A percentile compares a stretch with the other conserved stretches of the same genome.
phyloP scores from a whole-genome alignment of 2,113 vertebrate genomes.

The Orcinus orca region DNA sequence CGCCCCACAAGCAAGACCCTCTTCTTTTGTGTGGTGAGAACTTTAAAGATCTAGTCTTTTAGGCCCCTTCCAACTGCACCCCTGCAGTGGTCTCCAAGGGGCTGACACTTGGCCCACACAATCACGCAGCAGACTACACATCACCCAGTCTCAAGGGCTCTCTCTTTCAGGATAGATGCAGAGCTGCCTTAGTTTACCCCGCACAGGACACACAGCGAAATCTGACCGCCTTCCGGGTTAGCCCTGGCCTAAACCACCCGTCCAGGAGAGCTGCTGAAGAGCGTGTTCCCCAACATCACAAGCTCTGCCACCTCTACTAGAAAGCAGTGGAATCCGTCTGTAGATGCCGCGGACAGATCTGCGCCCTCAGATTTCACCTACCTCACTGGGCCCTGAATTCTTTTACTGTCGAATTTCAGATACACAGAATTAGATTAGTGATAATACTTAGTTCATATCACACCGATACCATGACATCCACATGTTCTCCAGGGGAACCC shows the following conservation, averaged over 20 bases:
- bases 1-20: neutral
- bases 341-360: too few relatives aligned
- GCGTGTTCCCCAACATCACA: neutral
- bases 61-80: neutral
- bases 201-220: neutral
- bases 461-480: neutral
- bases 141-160: neutral
- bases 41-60: neutral
- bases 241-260: neutral
- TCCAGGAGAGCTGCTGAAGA: neutral
- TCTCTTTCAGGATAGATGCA: neutral
- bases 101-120: neutral
- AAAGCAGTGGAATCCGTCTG: neutral
- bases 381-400: neutral
- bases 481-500: too few relatives aligned
- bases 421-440: neutral
- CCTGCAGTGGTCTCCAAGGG: neutral
- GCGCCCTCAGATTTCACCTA: neutral
- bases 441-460: neutral
- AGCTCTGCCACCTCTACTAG: neutral
- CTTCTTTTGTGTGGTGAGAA: neutral
- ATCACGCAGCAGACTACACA: accelerated
- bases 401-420: neutral
- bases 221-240: neutral
- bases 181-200: neutral